Percentiles rank a stretch among this genome's conserved stretches.
phyloP scores from a whole-genome alignment of 1,140 invertebrate genomes.

The Scaptomyza hsui region DNA sequence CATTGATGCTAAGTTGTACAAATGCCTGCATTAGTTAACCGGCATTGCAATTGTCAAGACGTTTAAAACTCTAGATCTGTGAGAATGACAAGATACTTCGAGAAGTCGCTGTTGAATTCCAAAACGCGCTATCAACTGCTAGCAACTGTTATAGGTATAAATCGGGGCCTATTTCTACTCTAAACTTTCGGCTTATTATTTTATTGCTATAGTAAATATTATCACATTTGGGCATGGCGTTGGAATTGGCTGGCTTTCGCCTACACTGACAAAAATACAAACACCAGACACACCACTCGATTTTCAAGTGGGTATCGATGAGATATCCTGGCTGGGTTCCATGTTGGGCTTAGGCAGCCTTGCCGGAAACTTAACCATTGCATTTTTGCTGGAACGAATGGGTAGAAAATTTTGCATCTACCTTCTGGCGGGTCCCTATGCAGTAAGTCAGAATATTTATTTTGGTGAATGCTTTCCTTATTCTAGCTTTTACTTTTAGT shows the following conservation, averaged over 20 bases:
- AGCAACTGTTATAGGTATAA: conserved; percentile 65
- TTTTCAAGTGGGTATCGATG: conserved; percentile 61
- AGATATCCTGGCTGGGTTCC: conserved; percentile 82
- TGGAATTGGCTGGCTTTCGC: conserved; percentile 84
- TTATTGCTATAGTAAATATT: conserved; percentile 75
- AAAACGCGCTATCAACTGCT: conserved; percentile 65
- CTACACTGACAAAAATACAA: conserved; percentile 69
- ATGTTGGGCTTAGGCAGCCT: conserved; percentile 73
- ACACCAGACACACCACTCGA: conserved; percentile 55
- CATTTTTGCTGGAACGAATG: conserved; percentile 76
- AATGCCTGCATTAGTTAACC: conserved; percentile 23
- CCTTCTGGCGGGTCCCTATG: conserved; percentile 76
- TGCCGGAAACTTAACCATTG: conserved; percentile 74
- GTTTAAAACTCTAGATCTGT: background rate
- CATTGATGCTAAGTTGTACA: background rate
- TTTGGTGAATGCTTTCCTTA: no score
- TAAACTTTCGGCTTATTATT: background rate
- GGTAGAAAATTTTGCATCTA: conserved; percentile 84
- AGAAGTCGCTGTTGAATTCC: conserved; percentile 38
- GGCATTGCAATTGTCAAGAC: background rate
- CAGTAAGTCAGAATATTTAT: conserved; percentile 50
- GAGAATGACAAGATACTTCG: conserved; percentile 32
- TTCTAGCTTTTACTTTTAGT: conserved; percentile 24
- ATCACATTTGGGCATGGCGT: conserved; percentile 84
- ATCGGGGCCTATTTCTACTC: background rate